Base-by-base conservation (phyloP, 2,888 invertebrate species). In the Drosophila setosimentum region DNA sequence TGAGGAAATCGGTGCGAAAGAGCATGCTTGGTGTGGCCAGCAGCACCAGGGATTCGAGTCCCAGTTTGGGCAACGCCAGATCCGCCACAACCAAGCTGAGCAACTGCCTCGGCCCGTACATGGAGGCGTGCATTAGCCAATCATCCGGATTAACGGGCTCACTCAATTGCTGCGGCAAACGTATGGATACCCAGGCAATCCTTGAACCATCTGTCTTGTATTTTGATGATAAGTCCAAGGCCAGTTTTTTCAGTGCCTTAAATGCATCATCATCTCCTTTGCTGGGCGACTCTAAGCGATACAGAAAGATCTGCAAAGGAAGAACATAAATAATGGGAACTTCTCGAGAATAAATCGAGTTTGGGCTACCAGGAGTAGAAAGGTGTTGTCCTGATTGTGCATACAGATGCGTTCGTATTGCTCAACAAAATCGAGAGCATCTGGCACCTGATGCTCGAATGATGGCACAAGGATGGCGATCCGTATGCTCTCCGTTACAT, bases 401-500 rank as follows among this genome's bases (percentile, higher is more conserved):
- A 97, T 95, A 82, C 96, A 96, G 7, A 95, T 94, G 75, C 95
- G 94, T 57, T 96, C 95, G 92, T 97, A 98, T 67, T 95, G 94
- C 37, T 94, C 94, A 61, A 98, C 94, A 93, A 98, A 97, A 33
- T 94, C 94, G 29, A 94, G 91, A 5, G 95, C 95, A 60, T 95
- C 94, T 2, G 93, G 92, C 30, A 94, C 93, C 83, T 94, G 94
- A 66, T 92, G 92, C 87, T 95, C 94, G 89, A 95, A 94, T 5
- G 97, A 94, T 0, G 96, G 96, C 76, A 98, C 93, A 80, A 99
- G 93, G 77, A 98, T 94, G 68, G 96, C 95, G 6, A 99, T 95
- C 78, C 97, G 94, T 8, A 96, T 96, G 93, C 96, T 97, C 94
- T 99, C 99, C 0, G 99, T 99, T 1, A 99, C 99, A 93, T 99